Conservation (phyloP, 2,113 vertebrate genomes). For the human region DNA sequence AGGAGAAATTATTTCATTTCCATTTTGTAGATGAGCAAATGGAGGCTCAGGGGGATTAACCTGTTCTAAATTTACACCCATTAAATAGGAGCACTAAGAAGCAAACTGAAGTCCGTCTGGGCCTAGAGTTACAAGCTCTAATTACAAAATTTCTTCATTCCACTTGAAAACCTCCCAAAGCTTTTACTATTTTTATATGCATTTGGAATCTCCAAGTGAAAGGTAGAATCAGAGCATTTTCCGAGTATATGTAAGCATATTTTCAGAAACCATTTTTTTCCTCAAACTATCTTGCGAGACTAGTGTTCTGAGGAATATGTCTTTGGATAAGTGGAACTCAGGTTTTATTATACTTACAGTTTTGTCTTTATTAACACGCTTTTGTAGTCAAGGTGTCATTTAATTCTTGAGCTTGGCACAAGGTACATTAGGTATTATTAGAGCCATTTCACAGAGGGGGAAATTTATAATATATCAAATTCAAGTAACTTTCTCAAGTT, state of each 20-base stretch:
- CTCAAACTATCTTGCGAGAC: neutral
- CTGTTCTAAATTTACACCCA: neutral
- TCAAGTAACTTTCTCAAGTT: conserved; percentile 53
- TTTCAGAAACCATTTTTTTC: conserved; percentile 6
- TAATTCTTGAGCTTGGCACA: conserved; percentile 58
- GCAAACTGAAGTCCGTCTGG: neutral
- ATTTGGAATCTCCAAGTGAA: conserved; percentile 32
- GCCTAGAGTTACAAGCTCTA: neutral
- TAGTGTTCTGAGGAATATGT: conserved; percentile 19
- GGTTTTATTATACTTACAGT: conserved; percentile 38
- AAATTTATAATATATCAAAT: conserved; percentile 47
- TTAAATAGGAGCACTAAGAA: neutral
- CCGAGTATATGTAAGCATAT: neutral
- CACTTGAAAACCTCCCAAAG: neutral
- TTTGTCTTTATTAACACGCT: conserved; percentile 63
- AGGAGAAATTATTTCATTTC: neutral
- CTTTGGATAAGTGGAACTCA: conserved; percentile 24
- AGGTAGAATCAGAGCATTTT: neutral
- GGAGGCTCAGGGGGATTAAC: neutral
- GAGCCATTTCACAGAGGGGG: conserved; percentile 4
- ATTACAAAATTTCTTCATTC: neutral
- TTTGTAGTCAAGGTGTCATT: conserved; percentile 50
- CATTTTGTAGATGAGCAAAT: neutral
- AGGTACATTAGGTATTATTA: conserved; percentile 66
- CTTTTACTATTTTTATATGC: neutral